Base-by-base conservation (phyloP, 1,140 invertebrate genomes). In the Diabrotica virgifera region DNA sequence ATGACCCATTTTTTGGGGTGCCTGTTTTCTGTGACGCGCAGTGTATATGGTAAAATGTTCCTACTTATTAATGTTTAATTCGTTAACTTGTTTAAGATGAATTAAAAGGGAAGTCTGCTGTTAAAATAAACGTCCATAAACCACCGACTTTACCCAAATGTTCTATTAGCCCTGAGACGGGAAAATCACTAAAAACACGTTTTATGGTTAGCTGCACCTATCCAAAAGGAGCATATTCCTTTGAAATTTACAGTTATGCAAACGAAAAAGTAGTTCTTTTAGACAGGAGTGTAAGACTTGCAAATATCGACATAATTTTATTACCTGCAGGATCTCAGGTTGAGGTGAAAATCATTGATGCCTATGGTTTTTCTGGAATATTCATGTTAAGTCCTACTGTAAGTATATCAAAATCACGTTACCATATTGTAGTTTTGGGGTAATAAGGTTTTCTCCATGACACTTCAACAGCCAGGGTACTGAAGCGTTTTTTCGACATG, bases 301-400 rank as follows among this genome's bases (percentile, higher is more conserved):
- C 8, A 14, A 36, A 55, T 24, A 24, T 55, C 4, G n/a, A 24
- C 5, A n/a, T n/a, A n/a, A n/a, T 55, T 55, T 55, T 24, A 5
- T 36, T 55, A 5, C 9, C 12, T 10, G 13, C 53, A 0, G 53
- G 13, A 14, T 5, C 24, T 24, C 0, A 14, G 5, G 53, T 24
- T 14, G 6, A 14, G 24, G 53, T 55, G 11, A 55, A 55, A 55
- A 55, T 55, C 6, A 55, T 55, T 9, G 53, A 55, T 55, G 10
- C 5, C 11, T 55, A 46, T 46, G 40, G n/a, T 10, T 46, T 46
- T 24, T 24, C 24, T 1, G 24, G 24, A 4, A 4, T 2, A 24
- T 2, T 2, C 1, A 4, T 24, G 1, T 24, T 24, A 4, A 24
- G 4, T 24, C 24, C 24, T 4, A 24, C 24, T 1, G 24, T 24